Evolutionary conservation across 2,888 invertebrate genomes (phyloP), one percentile per base, ranked within the genome.

Genomic region (Drosophila kuntzei): DNA sequence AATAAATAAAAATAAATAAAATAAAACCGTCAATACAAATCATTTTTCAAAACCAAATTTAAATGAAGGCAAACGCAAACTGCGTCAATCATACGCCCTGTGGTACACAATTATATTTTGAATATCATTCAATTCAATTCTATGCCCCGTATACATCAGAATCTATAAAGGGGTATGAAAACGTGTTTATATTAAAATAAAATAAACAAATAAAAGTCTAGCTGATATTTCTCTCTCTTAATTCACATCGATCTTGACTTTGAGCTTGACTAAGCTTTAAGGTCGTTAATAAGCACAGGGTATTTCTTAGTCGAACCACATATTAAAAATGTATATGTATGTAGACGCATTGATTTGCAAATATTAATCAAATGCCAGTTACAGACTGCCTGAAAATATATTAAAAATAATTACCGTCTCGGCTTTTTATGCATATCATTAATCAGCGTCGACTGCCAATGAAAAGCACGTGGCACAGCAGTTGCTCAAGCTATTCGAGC

Each of bases 341-440:
- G 43, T 25, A 69, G 16, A 46, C 47, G 18, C 55, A 46, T 57
- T 58, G 65, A 65, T 70, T 79, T 71, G 49, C 55, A 66, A 71
- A 81, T 85, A 69, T 81, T 76, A 79, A 82, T 87, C 82, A 86
- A 79, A 73, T 66, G 86, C 73, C 82, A 87, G 80, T 68, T 60
- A 46, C 88, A 88, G 88, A 47, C 50, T 43, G 55, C 44, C 53
- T 60, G 20, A 34, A 59, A 76, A 72, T 76, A 59, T 86, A 83
- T 88, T 83, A 67, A 88, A 83, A 83, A 83, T 83, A 83, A 83
- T 83, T 83, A 88, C 81, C 60, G 51, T 60, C 71, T 63, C 53
- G 51, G 29, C 65, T 50, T 57, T 71, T 66, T 64, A 55, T 67
- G 84, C 63, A 65, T 67, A 64, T 39, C 83, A 83, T 83, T 83